Base-by-base conservation (phyloP, 2,113 vertebrate species). In the Orthonyx spaldingii region DNA sequence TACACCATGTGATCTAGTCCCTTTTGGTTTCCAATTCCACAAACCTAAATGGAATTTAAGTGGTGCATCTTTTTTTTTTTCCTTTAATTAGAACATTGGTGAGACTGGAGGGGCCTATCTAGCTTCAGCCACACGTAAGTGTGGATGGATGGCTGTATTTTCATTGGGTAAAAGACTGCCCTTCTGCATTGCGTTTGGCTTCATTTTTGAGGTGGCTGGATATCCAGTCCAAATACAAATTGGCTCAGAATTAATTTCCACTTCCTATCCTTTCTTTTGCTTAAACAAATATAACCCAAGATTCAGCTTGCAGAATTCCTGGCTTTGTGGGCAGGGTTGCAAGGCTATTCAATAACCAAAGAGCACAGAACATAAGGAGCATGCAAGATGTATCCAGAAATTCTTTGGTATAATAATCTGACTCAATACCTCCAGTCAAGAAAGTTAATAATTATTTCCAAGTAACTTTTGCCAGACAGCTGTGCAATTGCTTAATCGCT, bases 111-210 rank as follows among this genome's bases (percentile, higher is more conserved):
- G 82, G 90, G 78, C 87, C 93, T 96, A 74, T 90, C 79, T 83
- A 55, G 37, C 84, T 94, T 89, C 79, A 92, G 93, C 85, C 23
- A 0, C 13, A 5, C 0, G 2, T 87, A 92, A 71, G 75, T 90
- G 75, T 92, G 88, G 88, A 32, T 81, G 85, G 63, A 17, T 56
- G 60, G 60, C 56, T 81, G 44, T 94, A 57, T 96, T 96, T 96
- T 96, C 0, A 0, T 88, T 96, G 92, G 78, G 79, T 77, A 80
- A 70, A 90, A 95, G 33, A 41, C 60, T 74, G 47, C 84, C 75
- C 66, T 94, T 93, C 60, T 93, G 50, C 90, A 95, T 84, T 96
- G 82, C 80, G 33, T 92, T 96, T 96, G 93, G 79, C 79, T 92
- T 77, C 56, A 28, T 32, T 92, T 96, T 94, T 94, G 59, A 91